Conservation (phyloP, 2,113 vertebrate species). For the Carollia perspicillata region DNA sequence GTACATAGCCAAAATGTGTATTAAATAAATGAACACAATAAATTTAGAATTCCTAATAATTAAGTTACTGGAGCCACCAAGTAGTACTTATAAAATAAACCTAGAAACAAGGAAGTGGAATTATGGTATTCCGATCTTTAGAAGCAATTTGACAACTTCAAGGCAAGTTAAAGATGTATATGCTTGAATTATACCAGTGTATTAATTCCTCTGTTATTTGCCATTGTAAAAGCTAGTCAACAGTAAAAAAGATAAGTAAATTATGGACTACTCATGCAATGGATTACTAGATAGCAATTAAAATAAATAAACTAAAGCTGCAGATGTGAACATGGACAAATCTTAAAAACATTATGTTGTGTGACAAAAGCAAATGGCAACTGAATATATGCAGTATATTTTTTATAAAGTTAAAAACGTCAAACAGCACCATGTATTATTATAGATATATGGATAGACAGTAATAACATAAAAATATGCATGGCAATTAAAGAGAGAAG, state of each 20-base stretch:
- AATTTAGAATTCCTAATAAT: not conserved
- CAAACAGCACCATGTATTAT: not conserved
- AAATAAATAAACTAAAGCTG: not conserved
- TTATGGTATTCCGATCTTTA: not conserved
- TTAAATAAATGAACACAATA: not conserved
- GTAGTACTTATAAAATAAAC: not conserved
- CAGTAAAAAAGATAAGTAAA: not conserved
- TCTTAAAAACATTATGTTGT: not conserved
- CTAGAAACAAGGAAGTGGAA: not conserved
- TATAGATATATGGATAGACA: not conserved
- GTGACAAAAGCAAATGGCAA: not conserved
- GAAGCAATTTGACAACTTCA: not conserved
- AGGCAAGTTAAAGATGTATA: not conserved
- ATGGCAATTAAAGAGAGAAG: not conserved
- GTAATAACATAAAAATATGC: not conserved
- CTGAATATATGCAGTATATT: not conserved
- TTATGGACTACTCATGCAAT: not conserved
- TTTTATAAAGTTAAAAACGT: not conserved
- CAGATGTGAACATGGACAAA: not conserved
- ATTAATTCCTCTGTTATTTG: not conserved
- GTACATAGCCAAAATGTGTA: not conserved
- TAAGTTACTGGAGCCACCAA: not conserved
- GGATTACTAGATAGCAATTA: not conserved
- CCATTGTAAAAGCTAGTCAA: conserved; percentile 27
- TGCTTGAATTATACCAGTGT: not conserved